A percentile compares a stretch with the other conserved stretches of the same genome.
phyloP scores from a whole-genome alignment of 2,888 invertebrate genomes.

The Rhimphoctona megacephalus region DNA sequence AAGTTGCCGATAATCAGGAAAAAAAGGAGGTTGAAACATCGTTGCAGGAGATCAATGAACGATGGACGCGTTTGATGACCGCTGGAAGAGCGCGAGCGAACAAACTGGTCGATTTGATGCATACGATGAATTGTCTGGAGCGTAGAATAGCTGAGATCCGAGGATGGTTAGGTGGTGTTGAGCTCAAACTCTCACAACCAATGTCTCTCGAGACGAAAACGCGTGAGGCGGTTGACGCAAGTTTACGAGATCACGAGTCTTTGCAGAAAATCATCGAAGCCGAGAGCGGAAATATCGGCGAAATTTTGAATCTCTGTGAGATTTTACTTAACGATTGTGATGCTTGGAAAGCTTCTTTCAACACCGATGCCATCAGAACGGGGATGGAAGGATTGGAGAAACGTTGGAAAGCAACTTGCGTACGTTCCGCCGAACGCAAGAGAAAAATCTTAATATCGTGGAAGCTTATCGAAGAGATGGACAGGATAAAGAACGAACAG shows the following conservation, averaged over 20 bases:
- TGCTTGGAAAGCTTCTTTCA: slow-evolving; percentile 90
- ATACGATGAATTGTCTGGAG: slow-evolving; percentile 90
- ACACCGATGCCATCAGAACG: slow-evolving; percentile 88
- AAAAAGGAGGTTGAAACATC: slow-evolving; percentile 87
- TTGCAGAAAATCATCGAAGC: slow-evolving; percentile 91
- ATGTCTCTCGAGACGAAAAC: slow-evolving; percentile 89
- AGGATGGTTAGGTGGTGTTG: slow-evolving; percentile 90
- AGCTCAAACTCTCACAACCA: slow-evolving; percentile 89
- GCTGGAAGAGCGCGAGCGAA: slow-evolving; percentile 89
- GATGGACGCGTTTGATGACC: slow-evolving; percentile 89
- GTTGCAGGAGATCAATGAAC: slow-evolving; percentile 88
- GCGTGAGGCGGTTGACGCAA: slow-evolving; percentile 89
- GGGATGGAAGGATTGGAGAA: slow-evolving; percentile 91
- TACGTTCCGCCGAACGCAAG: slow-evolving; percentile 90
- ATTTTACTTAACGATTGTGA: slow-evolving; percentile 91
- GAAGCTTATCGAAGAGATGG: slow-evolving; percentile 87
- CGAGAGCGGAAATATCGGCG: slow-evolving; percentile 91
- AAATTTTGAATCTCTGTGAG: slow-evolving; percentile 92
- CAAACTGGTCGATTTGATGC: slow-evolving; percentile 90
- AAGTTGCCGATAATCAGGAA: slow-evolving; percentile 88
- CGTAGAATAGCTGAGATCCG: slow-evolving; percentile 90
- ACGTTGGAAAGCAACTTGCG: slow-evolving; percentile 92
- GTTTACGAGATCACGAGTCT: slow-evolving; percentile 90
- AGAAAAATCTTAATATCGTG: slow-evolving; percentile 88
- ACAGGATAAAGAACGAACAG: slow-evolving; percentile 86